phyloP scores from a whole-genome alignment of 2,797 vertebrate genomes.

The Tachyglossus aculeatus region DNA sequence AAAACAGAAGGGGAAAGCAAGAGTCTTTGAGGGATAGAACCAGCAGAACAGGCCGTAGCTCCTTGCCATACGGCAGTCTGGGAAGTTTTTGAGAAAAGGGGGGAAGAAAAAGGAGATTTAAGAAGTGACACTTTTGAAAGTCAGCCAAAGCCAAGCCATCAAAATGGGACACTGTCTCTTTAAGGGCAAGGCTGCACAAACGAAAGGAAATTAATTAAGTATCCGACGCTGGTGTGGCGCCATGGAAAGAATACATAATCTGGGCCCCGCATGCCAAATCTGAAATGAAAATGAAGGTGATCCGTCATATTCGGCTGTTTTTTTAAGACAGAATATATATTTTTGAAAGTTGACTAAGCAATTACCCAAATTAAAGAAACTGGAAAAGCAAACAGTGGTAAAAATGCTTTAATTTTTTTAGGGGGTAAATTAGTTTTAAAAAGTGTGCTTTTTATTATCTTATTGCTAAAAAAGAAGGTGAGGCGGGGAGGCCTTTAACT shows the following conservation, averaged over 20 bases:
- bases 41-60: conserved; percentile 28
- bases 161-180: conserved; percentile 80
- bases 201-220: conserved; percentile 85
- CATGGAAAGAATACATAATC: conserved; percentile 78
- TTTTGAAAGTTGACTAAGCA: conserved; percentile 78
- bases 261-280: conserved; percentile 78
- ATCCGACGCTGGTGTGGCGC: conserved; percentile 81
- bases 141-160: conserved; percentile 70
- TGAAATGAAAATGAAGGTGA: conserved; percentile 77
- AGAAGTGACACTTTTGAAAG: conserved; percentile 73
- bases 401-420: conserved; percentile 63
- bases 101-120: conserved; percentile 62
- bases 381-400: conserved; percentile 80
- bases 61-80: conserved; percentile 56
- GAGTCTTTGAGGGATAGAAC: not conserved
- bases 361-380: conserved; percentile 85
- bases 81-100: conserved; percentile 48
- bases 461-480: conserved; percentile 38
- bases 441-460: conserved; percentile 43
- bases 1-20: conserved; percentile 27
- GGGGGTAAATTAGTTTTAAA: conserved; percentile 48
- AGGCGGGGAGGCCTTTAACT: conserved; percentile 23
- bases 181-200: conserved; percentile 76
- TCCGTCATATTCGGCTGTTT: conserved; percentile 84
- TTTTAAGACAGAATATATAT: conserved; percentile 86